Base-by-base conservation (phyloP, 2,888 invertebrate genomes). In the Epinotia ramella region DNA sequence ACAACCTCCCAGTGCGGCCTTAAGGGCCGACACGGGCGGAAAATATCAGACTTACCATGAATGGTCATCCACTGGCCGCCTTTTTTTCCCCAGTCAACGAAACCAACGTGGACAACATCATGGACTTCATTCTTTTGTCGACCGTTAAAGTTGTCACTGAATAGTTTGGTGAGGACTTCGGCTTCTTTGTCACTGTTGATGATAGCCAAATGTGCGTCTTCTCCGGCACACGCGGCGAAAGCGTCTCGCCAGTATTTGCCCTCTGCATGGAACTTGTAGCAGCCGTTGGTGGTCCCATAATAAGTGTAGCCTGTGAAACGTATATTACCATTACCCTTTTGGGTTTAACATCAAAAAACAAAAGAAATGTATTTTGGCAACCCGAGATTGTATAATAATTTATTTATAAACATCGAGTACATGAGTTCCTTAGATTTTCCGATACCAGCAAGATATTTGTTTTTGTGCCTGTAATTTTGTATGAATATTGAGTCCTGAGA, bases 51-150 rank as follows among this genome's bases (percentile, higher is more conserved):
- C 40, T 40, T 33, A 62, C 62, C 62, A 18, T 62, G n/a, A 62
- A 62, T 62, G n/a, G 62, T 62, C 62, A 62, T 62, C 62, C 62
- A 62, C n/a, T 33, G 33, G n/a, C 62, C 62, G 16, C 33, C 24
- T 62, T 62, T n/a, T n/a, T 3, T 62, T n/a, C 62, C 62, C 62
- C 62, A 40, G 16, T 62, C n/a, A n/a, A 33, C 40, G 18, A 40
- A 62, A 33, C 62, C 62, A 1, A 62, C 40, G 33, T 62, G 62
- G 11, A 62, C 62, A 7, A 62, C 62, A 62, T 62, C 62, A n/a
- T 18, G 2, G 33, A 62, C 33, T 0, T 9, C 7, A 16, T 33
- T 40, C 9, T 9, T n/a, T 9, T 0, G 7, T 33, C n/a, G n/a
- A 40, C 1, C 3, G n/a, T 62, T 33, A 9, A 18, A n/a, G 1